Evolutionary conservation across 64 coral and sea anemone species (phyloP).

Genomic region (Stylophora pistillata): DNA sequence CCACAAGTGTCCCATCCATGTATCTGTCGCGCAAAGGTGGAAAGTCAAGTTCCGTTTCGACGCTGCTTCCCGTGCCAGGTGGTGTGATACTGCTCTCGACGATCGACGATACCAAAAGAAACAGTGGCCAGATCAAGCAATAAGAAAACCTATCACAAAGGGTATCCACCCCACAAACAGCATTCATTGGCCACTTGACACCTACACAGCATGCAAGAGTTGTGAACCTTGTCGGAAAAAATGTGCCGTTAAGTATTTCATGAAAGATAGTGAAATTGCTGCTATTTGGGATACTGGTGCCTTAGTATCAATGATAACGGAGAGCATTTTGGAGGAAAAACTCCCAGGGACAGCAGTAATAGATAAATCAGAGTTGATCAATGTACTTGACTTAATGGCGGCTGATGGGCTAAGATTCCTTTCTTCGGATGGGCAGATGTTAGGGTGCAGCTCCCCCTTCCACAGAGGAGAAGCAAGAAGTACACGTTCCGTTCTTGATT

Average conservation of each 20-base stretch:
- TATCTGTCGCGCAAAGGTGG: constrained; percentile 2
- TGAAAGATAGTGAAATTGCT: background rate
- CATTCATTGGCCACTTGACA: no score
- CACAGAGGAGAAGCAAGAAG: constrained; percentile 1
- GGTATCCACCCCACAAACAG: no score
- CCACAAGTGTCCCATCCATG: constrained; percentile 4
- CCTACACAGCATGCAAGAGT: no score
- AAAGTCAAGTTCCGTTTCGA: constrained; percentile 8
- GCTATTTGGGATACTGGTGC: background rate
- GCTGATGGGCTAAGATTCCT: constrained; percentile 59
- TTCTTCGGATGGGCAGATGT: constrained; percentile 52
- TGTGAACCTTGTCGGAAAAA: no score
- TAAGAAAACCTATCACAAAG: no score
- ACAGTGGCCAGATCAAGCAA: no score
- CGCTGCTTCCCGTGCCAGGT: constrained; percentile 21
- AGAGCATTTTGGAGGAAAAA: constrained; percentile 21
- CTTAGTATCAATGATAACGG: constrained; percentile 29
- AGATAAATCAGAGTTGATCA: constrained; percentile 31
- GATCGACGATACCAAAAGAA: no score
- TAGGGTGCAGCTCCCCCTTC: constrained; percentile 28
- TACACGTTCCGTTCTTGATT: constrained; percentile 57
- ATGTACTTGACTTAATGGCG: background rate
- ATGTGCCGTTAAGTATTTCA: background rate
- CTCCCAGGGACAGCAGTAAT: constrained; percentile 15
- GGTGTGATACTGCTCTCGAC: background rate